Conservation (phyloP, 2,797 vertebrate species). For the Orestias chungarensis region DNA sequence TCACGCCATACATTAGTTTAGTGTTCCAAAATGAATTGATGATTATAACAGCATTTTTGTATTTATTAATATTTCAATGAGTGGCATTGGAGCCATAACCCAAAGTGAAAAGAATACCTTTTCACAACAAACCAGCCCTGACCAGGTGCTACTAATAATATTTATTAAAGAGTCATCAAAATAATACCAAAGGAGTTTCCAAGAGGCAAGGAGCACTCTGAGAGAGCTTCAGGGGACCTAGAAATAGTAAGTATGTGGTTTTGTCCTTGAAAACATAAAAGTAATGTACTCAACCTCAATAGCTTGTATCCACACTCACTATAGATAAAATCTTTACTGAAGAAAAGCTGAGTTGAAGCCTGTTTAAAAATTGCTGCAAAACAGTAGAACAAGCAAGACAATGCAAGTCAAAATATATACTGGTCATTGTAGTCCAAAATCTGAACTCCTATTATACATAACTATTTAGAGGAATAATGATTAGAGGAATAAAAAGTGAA, state of each 20-base stretch:
- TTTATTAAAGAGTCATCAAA: background rate
- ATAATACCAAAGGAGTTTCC: background rate
- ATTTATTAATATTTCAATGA: no score
- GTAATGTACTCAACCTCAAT: no score
- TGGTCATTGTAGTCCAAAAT: no score
- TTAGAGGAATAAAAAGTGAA: background rate
- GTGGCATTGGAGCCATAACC: background rate
- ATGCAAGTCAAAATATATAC: no score
- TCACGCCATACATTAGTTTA: background rate
- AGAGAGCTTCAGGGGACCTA: background rate
- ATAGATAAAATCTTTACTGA: no score
- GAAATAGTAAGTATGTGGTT: background rate
- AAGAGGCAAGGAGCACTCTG: background rate
- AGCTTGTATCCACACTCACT: no score
- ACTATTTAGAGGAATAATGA: background rate
- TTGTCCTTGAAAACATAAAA: background rate
- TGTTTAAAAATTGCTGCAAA: background rate
- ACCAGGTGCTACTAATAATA: background rate
- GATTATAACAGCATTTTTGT: background rate
- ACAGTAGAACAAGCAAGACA: background rate
- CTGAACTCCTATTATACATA: background rate
- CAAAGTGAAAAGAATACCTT: background rate
- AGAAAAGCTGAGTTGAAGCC: no score
- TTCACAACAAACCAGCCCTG: background rate
- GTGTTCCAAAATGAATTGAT: background rate